A percentile compares a stretch with the other conserved stretches of the same genome.
Evolutionary conservation across 2,888 invertebrate species (phyloP).

Genomic region (Eretmocerus hayati): DNA sequence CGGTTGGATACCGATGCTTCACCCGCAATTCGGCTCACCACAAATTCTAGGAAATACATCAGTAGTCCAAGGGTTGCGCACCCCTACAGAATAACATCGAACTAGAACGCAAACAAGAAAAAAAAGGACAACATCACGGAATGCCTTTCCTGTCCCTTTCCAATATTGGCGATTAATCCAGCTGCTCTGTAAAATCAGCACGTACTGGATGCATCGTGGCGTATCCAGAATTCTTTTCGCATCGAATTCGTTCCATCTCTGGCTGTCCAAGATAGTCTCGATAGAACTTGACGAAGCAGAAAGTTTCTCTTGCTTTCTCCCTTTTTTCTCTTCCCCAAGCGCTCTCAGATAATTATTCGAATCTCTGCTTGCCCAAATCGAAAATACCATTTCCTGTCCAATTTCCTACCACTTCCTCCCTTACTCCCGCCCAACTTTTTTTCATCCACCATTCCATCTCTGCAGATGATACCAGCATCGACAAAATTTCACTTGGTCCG

Average conservation of each 20-base stretch:
- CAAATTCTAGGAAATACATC: too few relatives aligned
- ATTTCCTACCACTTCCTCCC: too few relatives aligned
- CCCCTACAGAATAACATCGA: too few relatives aligned
- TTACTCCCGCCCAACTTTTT: too few relatives aligned
- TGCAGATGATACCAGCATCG: conserved; percentile 22
- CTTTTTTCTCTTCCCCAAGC: too few relatives aligned
- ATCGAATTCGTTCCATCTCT: background rate
- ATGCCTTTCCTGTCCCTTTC: background rate
- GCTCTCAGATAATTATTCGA: conserved; percentile 14
- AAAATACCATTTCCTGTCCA: conserved; percentile 5
- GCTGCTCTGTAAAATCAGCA: conserved; percentile 8
- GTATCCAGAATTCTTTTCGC: conserved; percentile 2
- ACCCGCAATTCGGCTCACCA: too few relatives aligned
- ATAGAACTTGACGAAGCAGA: conserved; percentile 4
- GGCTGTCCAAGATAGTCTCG: background rate
- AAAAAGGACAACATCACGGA: background rate
- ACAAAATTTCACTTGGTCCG: too few relatives aligned
- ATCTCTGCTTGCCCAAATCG: conserved; percentile 5
- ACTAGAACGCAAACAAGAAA: conserved; percentile 4
- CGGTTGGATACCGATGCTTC: too few relatives aligned
- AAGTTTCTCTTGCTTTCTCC: conserved; percentile 9
- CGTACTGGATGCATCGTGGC: conserved; percentile 14
- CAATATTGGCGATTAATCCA: conserved; percentile 13
- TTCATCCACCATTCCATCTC: background rate
- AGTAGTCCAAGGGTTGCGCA: too few relatives aligned